Evolutionary conservation across 1,140 invertebrate species (phyloP).

Genomic region (Eumaeus atala): DNA sequence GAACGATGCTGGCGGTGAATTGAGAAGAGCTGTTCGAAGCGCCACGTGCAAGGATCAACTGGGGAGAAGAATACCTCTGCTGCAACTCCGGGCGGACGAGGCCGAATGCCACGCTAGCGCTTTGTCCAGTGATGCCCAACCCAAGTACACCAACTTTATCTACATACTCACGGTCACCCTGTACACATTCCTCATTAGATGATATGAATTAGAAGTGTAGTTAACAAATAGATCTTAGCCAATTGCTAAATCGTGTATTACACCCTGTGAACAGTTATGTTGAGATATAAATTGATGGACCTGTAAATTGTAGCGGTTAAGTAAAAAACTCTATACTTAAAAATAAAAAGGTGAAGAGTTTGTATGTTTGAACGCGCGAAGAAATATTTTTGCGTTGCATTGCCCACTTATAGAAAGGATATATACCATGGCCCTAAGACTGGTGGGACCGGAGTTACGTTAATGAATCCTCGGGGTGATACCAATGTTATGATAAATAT

Average conservation of each 20-base stretch:
- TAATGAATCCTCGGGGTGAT: no score
- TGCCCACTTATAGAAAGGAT: no score
- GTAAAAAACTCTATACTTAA: conserved; percentile 8
- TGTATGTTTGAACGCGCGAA: no score
- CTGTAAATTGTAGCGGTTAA: neutral
- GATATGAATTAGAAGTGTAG: conserved; percentile 31
- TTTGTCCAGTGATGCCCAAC: conserved; percentile 76
- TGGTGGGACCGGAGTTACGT: no score
- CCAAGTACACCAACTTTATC: conserved; percentile 43
- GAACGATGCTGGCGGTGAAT: conserved; percentile 71
- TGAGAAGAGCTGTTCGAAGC: conserved; percentile 59
- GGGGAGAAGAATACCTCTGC: conserved; percentile 77
- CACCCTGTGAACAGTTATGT: neutral
- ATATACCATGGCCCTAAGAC: no score
- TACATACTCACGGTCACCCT: conserved; percentile 44
- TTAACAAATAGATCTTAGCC: conserved; percentile 5
- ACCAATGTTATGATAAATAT: no score
- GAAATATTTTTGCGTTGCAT: no score
- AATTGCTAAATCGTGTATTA: neutral
- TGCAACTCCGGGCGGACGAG: conserved; percentile 83
- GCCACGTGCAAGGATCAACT: conserved; percentile 80
- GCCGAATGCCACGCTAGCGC: conserved; percentile 85
- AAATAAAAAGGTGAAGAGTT: no score
- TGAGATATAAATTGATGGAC: neutral
- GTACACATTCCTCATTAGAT: conserved; percentile 52